A percentile compares a stretch with the other conserved stretches of the same genome.
Evolutionary conservation across 1,140 invertebrate genomes (phyloP).

Genomic region (Drosophila kepulauana): DNA sequence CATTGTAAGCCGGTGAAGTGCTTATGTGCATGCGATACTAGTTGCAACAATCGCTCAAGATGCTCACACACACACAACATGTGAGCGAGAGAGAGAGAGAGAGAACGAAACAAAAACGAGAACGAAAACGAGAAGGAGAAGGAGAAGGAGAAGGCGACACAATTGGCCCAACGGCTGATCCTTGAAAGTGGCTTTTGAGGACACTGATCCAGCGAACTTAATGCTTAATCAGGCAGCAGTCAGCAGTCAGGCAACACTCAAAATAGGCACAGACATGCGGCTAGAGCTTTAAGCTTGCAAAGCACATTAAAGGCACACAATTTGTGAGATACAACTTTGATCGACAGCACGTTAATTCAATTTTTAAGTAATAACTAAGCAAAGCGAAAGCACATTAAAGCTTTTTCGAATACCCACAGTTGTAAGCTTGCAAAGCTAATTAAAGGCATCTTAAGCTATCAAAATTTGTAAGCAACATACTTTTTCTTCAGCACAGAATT

Average conservation of each 20-base stretch:
- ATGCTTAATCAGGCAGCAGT: not conserved
- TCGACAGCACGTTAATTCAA: too few species aligned
- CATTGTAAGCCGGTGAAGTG: constrained; percentile 47
- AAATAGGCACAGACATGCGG: too few species aligned
- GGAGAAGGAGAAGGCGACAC: constrained; percentile 3
- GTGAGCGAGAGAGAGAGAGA: too few species aligned
- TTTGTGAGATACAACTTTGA: too few species aligned
- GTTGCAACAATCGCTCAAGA: constrained; percentile 47
- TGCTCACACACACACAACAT: not conserved
- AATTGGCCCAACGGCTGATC: constrained; percentile 45
- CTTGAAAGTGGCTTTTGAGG: constrained; percentile 30
- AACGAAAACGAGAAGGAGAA: not conserved
- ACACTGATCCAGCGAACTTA: constrained; percentile 6
- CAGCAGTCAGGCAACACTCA: too few species aligned
- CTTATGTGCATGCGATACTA: constrained; percentile 24
- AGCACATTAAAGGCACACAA: too few species aligned
- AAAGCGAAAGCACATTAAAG: not conserved
- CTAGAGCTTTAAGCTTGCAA: too few species aligned
- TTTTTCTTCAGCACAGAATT: too few species aligned
- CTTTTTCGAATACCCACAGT: not conserved
- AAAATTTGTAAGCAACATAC: too few species aligned
- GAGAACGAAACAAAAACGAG: not conserved
- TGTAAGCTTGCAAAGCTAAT: not conserved
- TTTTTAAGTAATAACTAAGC: too few species aligned
- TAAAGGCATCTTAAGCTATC: too few species aligned